Evolutionary conservation across 2,797 vertebrate species (phyloP), one percentile per base, ranked within the genome.

Genomic region (Acanthopagrus latus): DNA sequence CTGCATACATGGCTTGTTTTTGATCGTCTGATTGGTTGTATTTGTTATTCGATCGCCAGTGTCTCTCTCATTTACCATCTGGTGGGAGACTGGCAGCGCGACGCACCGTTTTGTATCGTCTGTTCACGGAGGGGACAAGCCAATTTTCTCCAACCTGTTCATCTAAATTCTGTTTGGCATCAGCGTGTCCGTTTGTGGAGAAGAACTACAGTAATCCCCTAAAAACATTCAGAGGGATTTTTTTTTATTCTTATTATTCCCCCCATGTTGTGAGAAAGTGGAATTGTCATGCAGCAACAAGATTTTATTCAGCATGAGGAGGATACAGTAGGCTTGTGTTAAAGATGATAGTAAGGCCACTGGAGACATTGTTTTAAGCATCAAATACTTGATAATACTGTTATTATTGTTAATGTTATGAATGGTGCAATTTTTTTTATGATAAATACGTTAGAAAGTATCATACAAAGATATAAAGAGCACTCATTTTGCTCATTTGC

Each of bases 61-160:
- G 80, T 79, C 90, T 92, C 85, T 92, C 86, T 76, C 84, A 41
- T 91, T 90, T 84, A 92, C 94, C 92, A 94, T 94, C 94, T 94
- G 94, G 87, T 88, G 86, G 69, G 85, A 88, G 86, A 92, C 85
- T 91, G 89, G 84, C 88, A 84, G 83, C 78, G 73, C 78, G 80
- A 76, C 78, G 83, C 82, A 82, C 78, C 80, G 65, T 85, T 88
- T 82, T 83, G 80, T 80, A 46, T 89, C 88, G 82, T 91, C 89
- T 92, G 88, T 88, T 89, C 86, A 71, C 48, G 67, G 78, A 67
- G 77, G 78, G 88, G 76, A 82, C 80, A 7, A 72, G 91, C 87
- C 91, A 90, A 72, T 84, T 87, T 86, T 73, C 80, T 84, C 80
- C 78, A 91, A 92, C 88, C 88, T 88, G 87, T 90, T 88, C 80